Percentiles rank a stretch among this genome's conserved stretches.
Conservation (phyloP, 2,888 invertebrate species). For the Chydorus sphaericus region DNA sequence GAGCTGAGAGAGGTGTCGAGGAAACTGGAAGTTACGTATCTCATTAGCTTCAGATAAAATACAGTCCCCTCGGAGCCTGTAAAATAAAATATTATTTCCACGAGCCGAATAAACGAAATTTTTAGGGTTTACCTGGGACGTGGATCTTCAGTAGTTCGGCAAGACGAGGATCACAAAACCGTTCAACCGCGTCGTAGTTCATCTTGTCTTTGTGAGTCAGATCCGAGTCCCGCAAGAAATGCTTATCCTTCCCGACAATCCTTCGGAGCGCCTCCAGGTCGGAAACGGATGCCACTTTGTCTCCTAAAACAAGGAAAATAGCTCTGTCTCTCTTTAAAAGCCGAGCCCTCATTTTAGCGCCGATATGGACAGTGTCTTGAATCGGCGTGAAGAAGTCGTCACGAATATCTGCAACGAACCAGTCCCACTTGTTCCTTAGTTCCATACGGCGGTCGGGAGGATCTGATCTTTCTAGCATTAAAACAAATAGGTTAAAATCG, state of each 20-base stretch:
- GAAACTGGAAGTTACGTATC: background rate
- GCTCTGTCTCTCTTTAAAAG: background rate
- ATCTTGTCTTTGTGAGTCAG: conserved; percentile 2
- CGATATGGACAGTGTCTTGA: background rate
- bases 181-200: background rate
- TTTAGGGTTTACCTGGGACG: background rate
- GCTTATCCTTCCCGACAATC: background rate
- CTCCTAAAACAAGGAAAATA: background rate
- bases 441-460: too few species aligned
- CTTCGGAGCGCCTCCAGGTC: background rate
- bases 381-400: background rate
- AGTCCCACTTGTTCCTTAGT: background rate
- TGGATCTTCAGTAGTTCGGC: background rate
- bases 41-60: background rate
- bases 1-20: background rate
- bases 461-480: too few species aligned
- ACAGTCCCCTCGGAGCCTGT: background rate
- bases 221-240: background rate
- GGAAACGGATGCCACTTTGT: background rate
- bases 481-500: too few species aligned
- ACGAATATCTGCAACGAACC: background rate
- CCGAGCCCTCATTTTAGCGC: background rate
- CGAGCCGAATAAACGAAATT: background rate
- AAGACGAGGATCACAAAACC: background rate
- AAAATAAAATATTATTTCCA: background rate